Base-by-base conservation (phyloP, 2,113 vertebrate genomes). In the Holacanthus passer region DNA sequence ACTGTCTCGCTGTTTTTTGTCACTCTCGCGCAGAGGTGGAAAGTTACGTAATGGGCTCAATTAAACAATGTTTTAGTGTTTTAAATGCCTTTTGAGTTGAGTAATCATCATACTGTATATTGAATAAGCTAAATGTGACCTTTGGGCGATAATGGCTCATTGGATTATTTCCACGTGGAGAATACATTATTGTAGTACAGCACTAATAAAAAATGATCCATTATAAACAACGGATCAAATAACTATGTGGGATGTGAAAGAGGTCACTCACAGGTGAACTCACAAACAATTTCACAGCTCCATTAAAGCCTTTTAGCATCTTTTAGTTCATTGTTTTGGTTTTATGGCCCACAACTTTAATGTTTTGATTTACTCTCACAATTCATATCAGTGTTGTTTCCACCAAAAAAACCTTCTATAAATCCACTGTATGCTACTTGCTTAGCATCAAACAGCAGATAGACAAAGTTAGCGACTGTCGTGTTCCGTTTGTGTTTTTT, bases 1-100 rank as follows among this genome's bases (percentile, higher is more conserved):
- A 47, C 55, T 81, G 73, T 37, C 67, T 83, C 24, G 78, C 45
- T 70, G 66, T 68, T 68, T 70, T 47, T 13, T 29, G 22, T 60
- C 59, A 39, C 73, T 73, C 19, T 59, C 22, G 0, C 22, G 0
- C 53, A 59, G 62, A 59, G 55, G 20, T 73, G 35, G 48, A 62
- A 50, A 24, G 24, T 52, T 27, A 67, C 32, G 2, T 55, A 14
- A 74, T 71, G 6, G 55, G 55, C 24, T 64, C 39, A 64, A 45
- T 67, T 45, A 22, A 43, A 29, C 2, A 65, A 45, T 9, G 12
- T 55, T 69, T 29, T 27, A 75, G 27, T 50, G 29, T 77, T 55
- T n/a, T 53, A 43, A 50, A 76, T 39, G 35, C 11, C 19, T 45
- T 74, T 79, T 69, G 45, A 29, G n/a, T 41, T 56, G 20, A 52